Conservation (phyloP, 2,113 vertebrate species). For the Odontophorus gujanensis region DNA sequence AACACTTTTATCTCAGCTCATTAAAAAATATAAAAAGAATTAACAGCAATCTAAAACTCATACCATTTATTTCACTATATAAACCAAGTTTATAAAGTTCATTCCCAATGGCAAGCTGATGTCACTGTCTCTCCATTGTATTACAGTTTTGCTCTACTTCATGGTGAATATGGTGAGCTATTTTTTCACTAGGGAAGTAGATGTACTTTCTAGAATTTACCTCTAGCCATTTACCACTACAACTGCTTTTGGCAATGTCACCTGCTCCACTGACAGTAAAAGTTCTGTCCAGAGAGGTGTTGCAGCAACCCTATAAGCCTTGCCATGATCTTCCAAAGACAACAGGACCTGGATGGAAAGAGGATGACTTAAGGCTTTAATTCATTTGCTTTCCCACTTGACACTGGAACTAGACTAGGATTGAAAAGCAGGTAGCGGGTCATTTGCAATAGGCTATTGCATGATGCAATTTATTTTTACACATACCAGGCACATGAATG, state of each 20-base stretch:
- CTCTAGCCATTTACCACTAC: neutral
- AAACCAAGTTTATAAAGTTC: conserved; percentile 1
- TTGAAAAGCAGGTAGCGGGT: neutral
- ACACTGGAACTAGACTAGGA: neutral
- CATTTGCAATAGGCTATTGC: neutral
- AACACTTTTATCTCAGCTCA: neutral
- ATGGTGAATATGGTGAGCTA: neutral
- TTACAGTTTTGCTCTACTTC: neutral
- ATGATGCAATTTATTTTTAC: neutral
- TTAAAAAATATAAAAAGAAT: conserved; percentile 1
- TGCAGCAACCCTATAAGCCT: neutral
- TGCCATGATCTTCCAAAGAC: neutral
- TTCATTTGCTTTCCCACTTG: neutral
- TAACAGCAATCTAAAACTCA: neutral
- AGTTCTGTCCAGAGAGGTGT: neutral
- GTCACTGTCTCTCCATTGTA: neutral
- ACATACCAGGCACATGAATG: neutral
- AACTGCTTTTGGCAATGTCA: neutral
- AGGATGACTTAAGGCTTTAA: neutral
- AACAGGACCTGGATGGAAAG: neutral
- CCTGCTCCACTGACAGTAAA: neutral
- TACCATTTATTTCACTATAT: neutral
- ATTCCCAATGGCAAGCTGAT: neutral
- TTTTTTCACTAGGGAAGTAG: neutral
- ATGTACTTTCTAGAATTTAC: neutral